A percentile compares a stretch with the other conserved stretches of the same genome.
Evolutionary conservation across 1,140 invertebrate genomes (phyloP).

Genomic region (Ectropis grisescens): DNA sequence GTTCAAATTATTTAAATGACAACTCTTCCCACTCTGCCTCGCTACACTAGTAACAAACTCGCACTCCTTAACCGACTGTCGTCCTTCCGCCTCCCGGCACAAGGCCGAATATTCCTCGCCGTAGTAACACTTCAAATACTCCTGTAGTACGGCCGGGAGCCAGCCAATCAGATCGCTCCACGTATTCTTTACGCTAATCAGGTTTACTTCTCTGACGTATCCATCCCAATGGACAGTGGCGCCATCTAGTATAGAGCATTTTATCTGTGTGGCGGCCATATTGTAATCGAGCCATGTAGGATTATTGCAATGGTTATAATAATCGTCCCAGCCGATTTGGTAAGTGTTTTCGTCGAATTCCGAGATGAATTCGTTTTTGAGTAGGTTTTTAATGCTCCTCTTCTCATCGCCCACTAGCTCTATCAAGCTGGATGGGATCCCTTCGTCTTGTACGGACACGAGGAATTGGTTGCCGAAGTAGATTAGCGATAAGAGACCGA

Average conservation of each 20-base stretch:
- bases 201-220: slow-evolving; percentile 75
- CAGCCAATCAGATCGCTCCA: slow-evolving; percentile 71
- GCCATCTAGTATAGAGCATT: slow-evolving; percentile 77
- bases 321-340: slow-evolving; percentile 76
- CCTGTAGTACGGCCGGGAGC: slow-evolving; percentile 72
- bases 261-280: slow-evolving; percentile 75
- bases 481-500: slow-evolving; percentile 41
- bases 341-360: slow-evolving; percentile 46
- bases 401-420: slow-evolving; percentile 49
- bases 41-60: slow-evolving; percentile 67
- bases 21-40: slow-evolving; percentile 69
- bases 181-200: slow-evolving; percentile 75
- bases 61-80: slow-evolving; percentile 63
- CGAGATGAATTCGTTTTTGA: slow-evolving; percentile 47
- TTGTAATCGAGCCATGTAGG: slow-evolving; percentile 78
- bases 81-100: slow-evolving; percentile 64
- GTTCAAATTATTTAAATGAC: slow-evolving; percentile 79
- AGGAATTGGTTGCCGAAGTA: slow-evolving; percentile 52
- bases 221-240: slow-evolving; percentile 42
- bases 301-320: slow-evolving; percentile 78
- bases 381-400: slow-evolving; percentile 39
- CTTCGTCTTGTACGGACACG: slow-evolving; percentile 42
- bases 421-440: slow-evolving; percentile 37
- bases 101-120: slow-evolving; percentile 73
- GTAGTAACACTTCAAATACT: slow-evolving; percentile 76